phyloP scores from a whole-genome alignment of 1,140 invertebrate species.

The Drosophila chauvacae region DNA sequence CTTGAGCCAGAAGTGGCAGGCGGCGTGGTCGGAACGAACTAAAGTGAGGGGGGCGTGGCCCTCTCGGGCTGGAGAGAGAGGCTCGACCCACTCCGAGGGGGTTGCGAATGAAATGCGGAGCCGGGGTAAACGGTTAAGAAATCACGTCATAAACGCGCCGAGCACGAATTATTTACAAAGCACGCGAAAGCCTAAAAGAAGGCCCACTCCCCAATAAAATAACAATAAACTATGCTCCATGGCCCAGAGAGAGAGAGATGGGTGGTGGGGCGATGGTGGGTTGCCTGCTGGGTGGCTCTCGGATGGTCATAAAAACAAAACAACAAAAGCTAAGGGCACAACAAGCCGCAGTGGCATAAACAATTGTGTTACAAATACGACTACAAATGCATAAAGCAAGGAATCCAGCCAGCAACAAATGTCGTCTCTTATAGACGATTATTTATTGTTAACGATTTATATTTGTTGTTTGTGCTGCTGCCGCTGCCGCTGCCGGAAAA shows the following conservation, averaged over 20 bases:
- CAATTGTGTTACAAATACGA: conserved; percentile 82
- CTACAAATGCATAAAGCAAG: conserved; percentile 80
- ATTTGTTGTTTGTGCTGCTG: conserved; percentile 56
- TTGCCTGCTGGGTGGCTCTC: conserved; percentile 5
- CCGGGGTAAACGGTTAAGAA: conserved; percentile 63
- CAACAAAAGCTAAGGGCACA: conserved; percentile 49
- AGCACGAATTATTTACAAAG: conserved; percentile 82
- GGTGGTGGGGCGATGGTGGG: conserved; percentile 16
- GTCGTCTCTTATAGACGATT: conserved; percentile 73
- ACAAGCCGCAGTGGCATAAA: conserved; percentile 73
- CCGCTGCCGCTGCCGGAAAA: conserved; percentile 31
- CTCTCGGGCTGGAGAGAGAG: not conserved
- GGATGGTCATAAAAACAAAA: conserved; percentile 69
- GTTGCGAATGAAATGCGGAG: not conserved
- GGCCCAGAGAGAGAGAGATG: conserved; percentile 20
- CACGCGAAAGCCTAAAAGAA: conserved; percentile 78
- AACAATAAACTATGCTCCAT: conserved; percentile 80
- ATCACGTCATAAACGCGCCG: conserved; percentile 80
- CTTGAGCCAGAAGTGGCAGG: conserved; percentile 40
- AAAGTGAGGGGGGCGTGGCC: conserved; percentile 32
- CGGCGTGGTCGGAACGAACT: conserved; percentile 15
- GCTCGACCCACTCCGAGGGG: conserved; percentile 8
- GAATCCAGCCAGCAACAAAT: conserved; percentile 46
- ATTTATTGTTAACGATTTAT: conserved; percentile 83
- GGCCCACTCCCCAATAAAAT: conserved; percentile 71